Percentiles rank a stretch among this genome's conserved stretches.
These are phyloP conservation scores for Drosophila arizonae DNA, from an alignment of 1,140 invertebrate species.

Conservation along the genomic window DNA sequence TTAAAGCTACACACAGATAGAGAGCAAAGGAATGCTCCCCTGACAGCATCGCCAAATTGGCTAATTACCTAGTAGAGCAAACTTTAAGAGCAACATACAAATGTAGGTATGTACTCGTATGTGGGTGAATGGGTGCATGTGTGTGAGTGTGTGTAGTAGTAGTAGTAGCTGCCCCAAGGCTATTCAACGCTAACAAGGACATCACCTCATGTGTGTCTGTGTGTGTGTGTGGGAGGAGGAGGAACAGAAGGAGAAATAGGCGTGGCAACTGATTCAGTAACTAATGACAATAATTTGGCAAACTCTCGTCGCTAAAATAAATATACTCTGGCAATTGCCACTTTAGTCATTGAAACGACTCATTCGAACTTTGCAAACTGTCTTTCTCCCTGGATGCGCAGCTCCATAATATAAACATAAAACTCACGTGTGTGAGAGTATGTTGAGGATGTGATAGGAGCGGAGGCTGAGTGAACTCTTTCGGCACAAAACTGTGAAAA, in stretches of 20 bases:
- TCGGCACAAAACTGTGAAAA: conserved; percentile 26
- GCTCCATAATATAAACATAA: background rate
- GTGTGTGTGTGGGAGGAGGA: background rate
- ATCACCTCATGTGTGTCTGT: background rate
- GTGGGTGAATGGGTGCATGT: background rate
- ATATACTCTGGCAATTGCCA: conserved; percentile 69
- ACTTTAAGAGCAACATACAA: conserved; percentile 26
- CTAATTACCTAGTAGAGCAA: conserved; percentile 69
- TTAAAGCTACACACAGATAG: conserved; percentile 21
- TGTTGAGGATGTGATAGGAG: background rate
- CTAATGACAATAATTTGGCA: conserved; percentile 79
- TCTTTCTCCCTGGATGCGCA: conserved; percentile 29
- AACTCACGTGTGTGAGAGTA: conserved; percentile 19
- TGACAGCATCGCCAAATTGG: conserved; percentile 53
- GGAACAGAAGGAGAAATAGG: no score
- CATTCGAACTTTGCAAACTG: conserved; percentile 61
- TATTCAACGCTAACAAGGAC: conserved; percentile 45
- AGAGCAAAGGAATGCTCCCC: conserved; percentile 4
- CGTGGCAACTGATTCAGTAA: conserved; percentile 50
- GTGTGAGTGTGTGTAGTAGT: background rate
- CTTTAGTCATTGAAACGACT: conserved; percentile 63
- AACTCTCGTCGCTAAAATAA: conserved; percentile 73
- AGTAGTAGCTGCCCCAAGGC: conserved; percentile 37
- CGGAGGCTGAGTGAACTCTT: conserved; percentile 55
- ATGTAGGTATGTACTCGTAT: background rate